Percentiles rank a stretch among this genome's conserved stretches.
Conservation (phyloP, 92 coral and sea anemone species). For the Porites lobata region DNA sequence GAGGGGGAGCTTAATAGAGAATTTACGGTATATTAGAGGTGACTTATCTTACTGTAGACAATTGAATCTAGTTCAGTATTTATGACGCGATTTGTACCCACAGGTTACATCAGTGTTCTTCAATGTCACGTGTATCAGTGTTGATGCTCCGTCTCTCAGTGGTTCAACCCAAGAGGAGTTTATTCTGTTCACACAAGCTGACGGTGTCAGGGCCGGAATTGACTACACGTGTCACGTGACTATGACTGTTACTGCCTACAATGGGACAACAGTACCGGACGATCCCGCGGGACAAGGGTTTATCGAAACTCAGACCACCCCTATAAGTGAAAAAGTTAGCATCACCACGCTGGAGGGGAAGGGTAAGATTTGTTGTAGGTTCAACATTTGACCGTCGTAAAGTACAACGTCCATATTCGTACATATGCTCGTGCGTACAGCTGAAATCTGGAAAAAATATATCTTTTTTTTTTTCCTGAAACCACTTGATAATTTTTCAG, state of each 20-base stretch:
- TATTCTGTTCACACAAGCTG: slow-evolving; percentile 77
- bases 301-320: slow-evolving; percentile 79
- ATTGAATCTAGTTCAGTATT: too few species aligned
- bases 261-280: slow-evolving; percentile 70
- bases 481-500: too few species aligned
- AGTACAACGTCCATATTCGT: too few species aligned
- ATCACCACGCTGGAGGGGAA: slow-evolving; percentile 93
- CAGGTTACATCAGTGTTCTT: slow-evolving; percentile 67
- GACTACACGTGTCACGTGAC: slow-evolving; percentile 90
- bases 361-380: slow-evolving; percentile 57
- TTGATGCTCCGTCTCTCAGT: slow-evolving; percentile 76
- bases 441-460: too few species aligned
- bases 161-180: slow-evolving; percentile 65
- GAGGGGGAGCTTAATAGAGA: too few species aligned
- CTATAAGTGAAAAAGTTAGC: slow-evolving; percentile 84
- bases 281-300: slow-evolving; percentile 47
- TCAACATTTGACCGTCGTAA: too few species aligned
- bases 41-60: too few species aligned
- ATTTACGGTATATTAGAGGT: too few species aligned
- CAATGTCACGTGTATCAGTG: slow-evolving; percentile 87
- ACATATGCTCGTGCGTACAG: too few species aligned
- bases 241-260: slow-evolving; percentile 82
- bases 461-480: too few species aligned
- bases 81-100: background rate
- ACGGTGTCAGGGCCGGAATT: slow-evolving; percentile 92